Evolutionary conservation across 2,113 vertebrate species (phyloP).

Genomic region (Boulengeromyrus knoepffleri): DNA sequence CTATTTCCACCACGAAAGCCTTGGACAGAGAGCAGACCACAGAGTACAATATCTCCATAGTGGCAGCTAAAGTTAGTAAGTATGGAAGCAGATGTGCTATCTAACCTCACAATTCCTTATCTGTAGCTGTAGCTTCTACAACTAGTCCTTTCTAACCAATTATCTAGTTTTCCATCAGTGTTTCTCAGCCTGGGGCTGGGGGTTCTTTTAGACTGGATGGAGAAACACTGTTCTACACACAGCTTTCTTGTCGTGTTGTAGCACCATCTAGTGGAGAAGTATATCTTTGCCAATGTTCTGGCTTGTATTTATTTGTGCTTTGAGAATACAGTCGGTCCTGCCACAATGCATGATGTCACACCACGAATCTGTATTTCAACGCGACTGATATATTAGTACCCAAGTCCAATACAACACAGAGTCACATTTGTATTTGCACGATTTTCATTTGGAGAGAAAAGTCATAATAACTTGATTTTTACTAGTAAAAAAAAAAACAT

Average conservation of each 20-base stretch:
- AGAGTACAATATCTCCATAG: constrained; percentile 81
- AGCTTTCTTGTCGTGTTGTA: background rate
- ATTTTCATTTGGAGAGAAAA: background rate
- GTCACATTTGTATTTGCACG: background rate
- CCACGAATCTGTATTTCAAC: background rate
- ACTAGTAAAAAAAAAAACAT: background rate
- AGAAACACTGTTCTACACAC: background rate
- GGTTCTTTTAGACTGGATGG: background rate
- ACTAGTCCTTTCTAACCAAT: background rate
- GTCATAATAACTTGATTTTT: background rate
- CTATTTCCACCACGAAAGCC: constrained; percentile 75
- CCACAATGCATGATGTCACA: background rate
- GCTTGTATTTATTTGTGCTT: background rate
- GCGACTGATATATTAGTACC: background rate
- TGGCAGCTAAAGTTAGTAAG: constrained; percentile 95
- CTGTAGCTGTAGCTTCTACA: background rate
- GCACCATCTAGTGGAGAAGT: background rate
- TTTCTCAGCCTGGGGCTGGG: background rate
- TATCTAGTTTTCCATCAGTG: background rate
- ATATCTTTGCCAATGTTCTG: background rate
- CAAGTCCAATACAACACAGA: background rate
- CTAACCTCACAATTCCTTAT: background rate
- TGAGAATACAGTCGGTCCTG: background rate
- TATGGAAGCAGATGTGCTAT: constrained; percentile 48
- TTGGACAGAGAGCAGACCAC: constrained; percentile 80